Evolutionary conservation across 2,888 invertebrate genomes (phyloP), one percentile per base, ranked within the genome.

Genomic region (Sesia apiformis): DNA sequence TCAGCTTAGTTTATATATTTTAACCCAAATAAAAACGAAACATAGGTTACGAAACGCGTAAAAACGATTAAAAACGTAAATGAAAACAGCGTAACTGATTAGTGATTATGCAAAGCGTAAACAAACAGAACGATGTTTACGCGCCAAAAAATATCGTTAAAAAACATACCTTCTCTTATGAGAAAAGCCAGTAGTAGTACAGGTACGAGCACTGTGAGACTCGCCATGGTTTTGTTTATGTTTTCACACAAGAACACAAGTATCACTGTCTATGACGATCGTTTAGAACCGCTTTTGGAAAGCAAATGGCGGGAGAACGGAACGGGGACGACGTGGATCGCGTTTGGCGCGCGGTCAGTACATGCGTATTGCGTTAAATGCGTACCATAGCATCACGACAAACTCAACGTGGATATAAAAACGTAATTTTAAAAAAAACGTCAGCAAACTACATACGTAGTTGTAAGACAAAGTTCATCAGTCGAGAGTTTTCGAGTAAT

Each of bases 141-240:
- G 46, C 46, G 7, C 46, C 8, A 46, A 46, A 46, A 46, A 46
- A 46, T 46, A 23, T 46, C 1, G 23, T 4, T 46, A 46, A 46
- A 3, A 3, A 46, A 73, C 86, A 78, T 61, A 88, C 88, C 86
- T 62, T 82, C 70, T 67, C 74, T 74, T 38, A 84, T 74, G 60
- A 85, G 83, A 56, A 83, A 61, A 43, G 84, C 85, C 53, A 87
- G 63, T 53, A 88, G 66, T n/a, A 88, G 71, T 55, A 85, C 76
- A 42, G 88, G 79, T 66, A 87, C 83, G 57, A 87, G 63, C 51
- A 85, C 58, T 50, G 76, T 67, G 40, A 87, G 66, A 60, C 78
- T 83, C 56, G 81, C 79, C 88, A 88, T 88, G 72, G 62, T 76
- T 63, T 62, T 63, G 69, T 62, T 65, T 59, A 63, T 63, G 69